These are phyloP conservation scores for Liparis tanakae DNA, from an alignment of 2,797 vertebrate genomes.

Conservation along the genomic window DNA sequence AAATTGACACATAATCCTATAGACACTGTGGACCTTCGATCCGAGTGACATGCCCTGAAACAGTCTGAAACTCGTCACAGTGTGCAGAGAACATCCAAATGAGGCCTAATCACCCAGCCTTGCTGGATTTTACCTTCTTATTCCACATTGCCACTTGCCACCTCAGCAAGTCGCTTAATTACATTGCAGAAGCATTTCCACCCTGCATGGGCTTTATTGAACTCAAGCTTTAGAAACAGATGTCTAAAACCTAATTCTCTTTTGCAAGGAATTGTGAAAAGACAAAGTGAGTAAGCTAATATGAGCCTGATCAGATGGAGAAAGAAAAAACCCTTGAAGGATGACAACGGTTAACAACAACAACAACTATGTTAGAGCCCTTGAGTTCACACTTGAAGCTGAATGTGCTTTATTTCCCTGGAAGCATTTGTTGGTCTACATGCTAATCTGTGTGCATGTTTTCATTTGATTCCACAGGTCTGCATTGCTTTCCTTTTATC, in stretches of 20 bases:
- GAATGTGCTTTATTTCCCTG: constrained; percentile 24
- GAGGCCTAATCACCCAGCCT: constrained; percentile 79
- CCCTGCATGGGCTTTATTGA: constrained; percentile 62
- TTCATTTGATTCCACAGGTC: constrained; percentile 50
- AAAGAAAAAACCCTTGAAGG: constrained; percentile 21
- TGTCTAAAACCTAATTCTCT: constrained; percentile 56
- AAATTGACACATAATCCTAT: constrained; percentile 84
- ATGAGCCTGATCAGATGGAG: constrained; percentile 32
- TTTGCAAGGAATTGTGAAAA: constrained; percentile 32
- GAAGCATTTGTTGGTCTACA: constrained; percentile 33
- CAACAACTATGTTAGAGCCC: constrained; percentile 38
- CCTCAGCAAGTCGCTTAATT: constrained; percentile 78
- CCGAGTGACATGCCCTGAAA: constrained; percentile 67
- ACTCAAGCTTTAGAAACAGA: constrained; percentile 62
- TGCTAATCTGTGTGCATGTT: constrained; percentile 50
- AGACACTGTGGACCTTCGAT: constrained; percentile 77
- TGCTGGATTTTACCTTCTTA: constrained; percentile 79
- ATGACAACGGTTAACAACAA: constrained; percentile 43
- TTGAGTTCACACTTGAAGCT: constrained; percentile 32
- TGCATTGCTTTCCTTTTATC: constrained; percentile 47
- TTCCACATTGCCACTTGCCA: constrained; percentile 78
- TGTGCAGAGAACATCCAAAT: constrained; percentile 75
- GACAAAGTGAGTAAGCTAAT: constrained; percentile 46
- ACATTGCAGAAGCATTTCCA: constrained; percentile 68
- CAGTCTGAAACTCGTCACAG: constrained; percentile 70